These are phyloP conservation scores for Caenorhabditis brenneri DNA, from an alignment of 1,140 invertebrate species.

Conservation along the genomic window DNA sequence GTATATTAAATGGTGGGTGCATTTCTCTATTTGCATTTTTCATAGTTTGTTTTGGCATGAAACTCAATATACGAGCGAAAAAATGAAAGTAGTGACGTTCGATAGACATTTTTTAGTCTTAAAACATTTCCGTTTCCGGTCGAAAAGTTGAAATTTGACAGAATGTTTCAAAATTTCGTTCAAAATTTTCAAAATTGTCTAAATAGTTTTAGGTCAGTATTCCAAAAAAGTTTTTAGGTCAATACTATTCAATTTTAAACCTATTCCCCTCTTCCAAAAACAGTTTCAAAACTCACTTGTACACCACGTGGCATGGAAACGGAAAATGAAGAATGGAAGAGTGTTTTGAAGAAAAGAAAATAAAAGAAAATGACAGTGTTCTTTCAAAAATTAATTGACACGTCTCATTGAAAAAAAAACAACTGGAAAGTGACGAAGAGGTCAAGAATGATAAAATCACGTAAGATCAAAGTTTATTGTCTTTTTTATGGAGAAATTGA, in stretches of 20 bases:
- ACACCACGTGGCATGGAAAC: conserved; percentile 2
- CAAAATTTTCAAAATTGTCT: too few relatives aligned
- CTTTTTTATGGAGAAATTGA: background rate
- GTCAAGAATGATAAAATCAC: background rate
- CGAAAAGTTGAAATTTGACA: too few relatives aligned
- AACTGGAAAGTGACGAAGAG: background rate
- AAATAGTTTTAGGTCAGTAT: too few relatives aligned
- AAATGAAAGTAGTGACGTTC: too few relatives aligned
- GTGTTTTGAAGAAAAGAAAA: background rate
- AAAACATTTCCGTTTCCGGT: too few relatives aligned
- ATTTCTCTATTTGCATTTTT: background rate
- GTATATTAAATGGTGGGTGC: background rate
- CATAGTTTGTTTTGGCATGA: background rate
- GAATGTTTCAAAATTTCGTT: too few relatives aligned
- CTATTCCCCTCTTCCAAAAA: too few relatives aligned
- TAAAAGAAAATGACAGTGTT: too few relatives aligned
- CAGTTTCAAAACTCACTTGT: background rate
- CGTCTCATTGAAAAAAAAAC: background rate
- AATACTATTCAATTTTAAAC: too few relatives aligned
- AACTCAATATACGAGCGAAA: too few relatives aligned
- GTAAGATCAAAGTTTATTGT: background rate
- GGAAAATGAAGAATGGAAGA: background rate
- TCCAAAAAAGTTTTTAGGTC: too few relatives aligned
- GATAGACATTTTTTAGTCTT: too few relatives aligned
- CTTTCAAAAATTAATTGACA: background rate